These are phyloP conservation scores for Chrysolina haemoptera DNA, from an alignment of 2,888 invertebrate genomes.

Conservation along the genomic window DNA sequence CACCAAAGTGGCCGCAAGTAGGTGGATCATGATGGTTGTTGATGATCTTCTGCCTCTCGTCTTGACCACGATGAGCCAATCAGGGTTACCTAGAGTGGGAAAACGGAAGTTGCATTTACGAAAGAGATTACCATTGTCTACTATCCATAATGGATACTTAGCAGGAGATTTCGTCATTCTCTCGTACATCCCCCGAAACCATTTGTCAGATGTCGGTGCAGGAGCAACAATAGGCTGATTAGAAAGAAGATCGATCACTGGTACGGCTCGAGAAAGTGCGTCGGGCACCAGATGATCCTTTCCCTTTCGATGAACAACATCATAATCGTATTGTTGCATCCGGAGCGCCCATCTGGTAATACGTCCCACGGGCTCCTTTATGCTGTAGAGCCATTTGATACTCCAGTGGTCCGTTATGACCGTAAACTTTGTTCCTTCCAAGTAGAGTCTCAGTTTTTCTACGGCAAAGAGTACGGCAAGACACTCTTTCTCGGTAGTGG, in stretches of 20 bases:
- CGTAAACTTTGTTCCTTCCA: slow-evolving; percentile 44
- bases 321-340: slow-evolving; percentile 42
- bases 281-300: slow-evolving; percentile 47
- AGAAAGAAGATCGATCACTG: neutral
- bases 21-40: slow-evolving; percentile 33
- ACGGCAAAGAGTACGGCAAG: too few relatives aligned
- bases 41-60: slow-evolving; percentile 30
- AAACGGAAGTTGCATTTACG: neutral
- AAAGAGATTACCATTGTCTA: neutral
- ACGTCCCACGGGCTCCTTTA: slow-evolving; percentile 38
- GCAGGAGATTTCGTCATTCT: neutral
- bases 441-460: slow-evolving; percentile 45
- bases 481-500: slow-evolving; percentile 42
- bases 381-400: slow-evolving; percentile 7
- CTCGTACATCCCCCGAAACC: neutral
- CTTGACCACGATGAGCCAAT: slow-evolving; percentile 30
- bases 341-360: slow-evolving; percentile 44
- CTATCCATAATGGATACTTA: neutral
- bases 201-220: neutral
- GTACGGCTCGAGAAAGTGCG: slow-evolving; percentile 39
- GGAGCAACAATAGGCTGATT: neutral
- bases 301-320: slow-evolving; percentile 43
- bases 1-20: slow-evolving; percentile 31
- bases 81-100: neutral
- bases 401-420: slow-evolving; percentile 43